Base-by-base conservation (phyloP, 2,888 invertebrate genomes). In the Dioctria rufipes region DNA sequence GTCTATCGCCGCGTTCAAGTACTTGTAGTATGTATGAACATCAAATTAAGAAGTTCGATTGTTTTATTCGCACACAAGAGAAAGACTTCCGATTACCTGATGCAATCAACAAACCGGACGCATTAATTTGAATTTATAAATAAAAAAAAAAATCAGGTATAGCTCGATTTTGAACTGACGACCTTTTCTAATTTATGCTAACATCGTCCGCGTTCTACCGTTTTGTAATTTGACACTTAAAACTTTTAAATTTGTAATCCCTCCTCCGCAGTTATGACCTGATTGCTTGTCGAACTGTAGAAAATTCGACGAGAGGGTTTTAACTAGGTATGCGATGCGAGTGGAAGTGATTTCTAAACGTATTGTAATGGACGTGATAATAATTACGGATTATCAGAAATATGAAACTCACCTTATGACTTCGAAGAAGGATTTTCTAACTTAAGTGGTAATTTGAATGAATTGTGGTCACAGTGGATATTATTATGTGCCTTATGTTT, bases 271-370 rank as follows among this genome's bases (percentile, higher is more conserved):
- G 37, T 43, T 67, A 49, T 79, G 79, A 54, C 79, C 79, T 60
- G 60, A 79, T 79, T 79, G 67, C 58, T 40, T 39, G 51, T 25
- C 79, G 66, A 63, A 58, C 58, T 79, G 79, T 40, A 67, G 40
- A 63, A 13, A 63, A 67, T 54, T 66, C 54, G 43, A 66, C 39
- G 40, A 67, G 42, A 79, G 51, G 0, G 42, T 40, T 79, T 66
- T 54, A 39, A n/a, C 40, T 39, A 42, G 66, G 67, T 37, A 42
- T 9, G 42, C 43, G 46, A 67, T 43, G 67, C 25, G 67, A 25
- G 40, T 67, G 40, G 46, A 67, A 67, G 67, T 46, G 67, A 25
- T 67, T 67, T 67, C 67, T 67, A 67, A 67, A 46, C 25, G 37
- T 13, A 46, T 49, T 9, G 5, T 25, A 25, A 67, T 67, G 67